Evolutionary conservation across 2,797 vertebrate genomes (phyloP), one percentile per base, ranked within the genome.

Genomic region (Limosa lapponica): DNA sequence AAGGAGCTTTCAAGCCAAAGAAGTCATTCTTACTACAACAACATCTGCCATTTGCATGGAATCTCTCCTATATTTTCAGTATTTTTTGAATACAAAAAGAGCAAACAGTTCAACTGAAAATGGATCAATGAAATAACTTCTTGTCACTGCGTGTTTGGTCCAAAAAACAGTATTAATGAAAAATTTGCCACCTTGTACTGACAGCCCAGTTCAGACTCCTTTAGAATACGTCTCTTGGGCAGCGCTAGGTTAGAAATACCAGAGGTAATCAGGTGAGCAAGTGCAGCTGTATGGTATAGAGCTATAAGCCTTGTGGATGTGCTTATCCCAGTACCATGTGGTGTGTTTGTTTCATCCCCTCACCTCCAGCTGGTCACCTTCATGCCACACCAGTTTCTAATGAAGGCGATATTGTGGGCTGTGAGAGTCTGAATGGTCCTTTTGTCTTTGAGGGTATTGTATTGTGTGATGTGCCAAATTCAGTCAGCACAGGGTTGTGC

Each of bases 201-300:
- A 52, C 18, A 51, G 27, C 32, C 23, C 22, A 32, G 30, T 48
- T 72, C 15, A 32, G 71, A 70, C 17, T 28, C 32, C 24, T 73
- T 90, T 24, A 71, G 28, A 62, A 27, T 28, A 2, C 0, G 7
- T 22, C 8, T 87, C 17, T 55, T 0, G 0, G 39, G 39, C 30
- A 70, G 27, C 0, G 0, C n/a, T 25, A 8, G 8, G 24, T 83
- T 34, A 49, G 41, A 67, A 81, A 44, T 44, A 43, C 24, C 30
- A 10, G 59, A 28, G 15, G 30, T 34, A 61, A 17, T 4, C 11
- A 49, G 27, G 15, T 41, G 41, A 61, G 1, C 19, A 57, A 46
- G 13, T 6, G 46, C 8, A 34, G 58, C 28, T 61, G 25, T 49
- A 13, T 36, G 22, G 1, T 46, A 7, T 3, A 4, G 10, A 61